Conservation (phyloP, 2,113 vertebrate genomes). For the Loxodonta africana region DNA sequence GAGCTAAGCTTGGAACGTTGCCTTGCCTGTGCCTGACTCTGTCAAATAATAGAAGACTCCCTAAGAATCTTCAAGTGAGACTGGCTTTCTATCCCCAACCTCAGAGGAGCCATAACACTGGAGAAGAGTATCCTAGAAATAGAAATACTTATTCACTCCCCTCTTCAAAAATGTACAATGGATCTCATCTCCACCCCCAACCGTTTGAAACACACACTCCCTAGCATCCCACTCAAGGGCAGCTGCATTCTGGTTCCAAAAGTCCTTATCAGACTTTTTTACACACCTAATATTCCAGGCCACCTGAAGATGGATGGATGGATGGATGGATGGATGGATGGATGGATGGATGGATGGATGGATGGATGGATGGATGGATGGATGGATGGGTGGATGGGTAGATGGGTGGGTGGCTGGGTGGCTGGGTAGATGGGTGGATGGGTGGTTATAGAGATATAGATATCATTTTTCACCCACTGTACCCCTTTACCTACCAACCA, state of each 20-base stretch:
- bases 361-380: too few relatives aligned
- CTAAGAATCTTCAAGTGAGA: not conserved
- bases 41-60: not conserved
- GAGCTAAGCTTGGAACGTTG: not conserved
- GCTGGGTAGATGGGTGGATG: not conserved
- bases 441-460: not conserved
- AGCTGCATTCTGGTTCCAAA: not conserved
- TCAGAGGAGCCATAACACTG: not conserved
- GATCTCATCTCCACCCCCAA: too few relatives aligned
- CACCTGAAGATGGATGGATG: too few relatives aligned
- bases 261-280: not conserved
- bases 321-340: rapidly evolving
- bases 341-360: not conserved
- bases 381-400: too few relatives aligned
- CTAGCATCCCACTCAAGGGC: not conserved
- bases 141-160: not conserved
- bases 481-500: not conserved
- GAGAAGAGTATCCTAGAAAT: not conserved
- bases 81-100: not conserved
- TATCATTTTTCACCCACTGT: not conserved
- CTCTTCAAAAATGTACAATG: not conserved
- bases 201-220: not conserved
- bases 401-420: rapidly evolving
- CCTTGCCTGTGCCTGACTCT: not conserved
- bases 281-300: not conserved